Conservation (phyloP, 1,140 invertebrate genomes). For the Neoseiulus cucumeris region DNA sequence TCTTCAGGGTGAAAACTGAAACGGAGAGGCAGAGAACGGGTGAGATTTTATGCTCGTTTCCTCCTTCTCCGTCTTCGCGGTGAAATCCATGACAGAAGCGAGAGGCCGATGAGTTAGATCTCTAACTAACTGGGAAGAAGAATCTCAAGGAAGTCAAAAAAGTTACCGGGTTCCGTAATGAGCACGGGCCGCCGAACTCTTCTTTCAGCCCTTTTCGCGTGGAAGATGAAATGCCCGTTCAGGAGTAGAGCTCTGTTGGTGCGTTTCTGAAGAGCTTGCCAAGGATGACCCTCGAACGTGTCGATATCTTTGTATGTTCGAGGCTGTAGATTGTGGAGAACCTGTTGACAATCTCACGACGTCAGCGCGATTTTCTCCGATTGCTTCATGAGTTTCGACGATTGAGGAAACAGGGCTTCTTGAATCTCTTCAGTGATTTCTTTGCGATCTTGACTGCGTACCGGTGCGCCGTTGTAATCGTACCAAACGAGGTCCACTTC, state of each 20-base stretch:
- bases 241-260: not conserved
- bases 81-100: too few species aligned
- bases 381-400: too few species aligned
- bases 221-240: not conserved
- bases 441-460: not conserved
- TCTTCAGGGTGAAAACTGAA: too few species aligned
- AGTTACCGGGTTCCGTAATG: not conserved
- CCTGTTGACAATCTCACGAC: too few species aligned
- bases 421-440: too few species aligned
- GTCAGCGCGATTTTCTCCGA: too few species aligned
- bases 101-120: too few species aligned
- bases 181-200: not conserved
- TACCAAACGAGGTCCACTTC: not conserved
- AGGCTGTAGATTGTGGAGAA: not conserved
- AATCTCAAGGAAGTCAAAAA: not conserved
- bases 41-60: too few species aligned
- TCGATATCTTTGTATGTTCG: not conserved
- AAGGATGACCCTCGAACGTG: constrained; percentile 2
- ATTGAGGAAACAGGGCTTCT: too few species aligned
- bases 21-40: too few species aligned
- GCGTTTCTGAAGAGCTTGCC: not conserved
- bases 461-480: not conserved
- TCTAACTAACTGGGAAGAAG: too few species aligned
- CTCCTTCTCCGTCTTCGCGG: too few species aligned
- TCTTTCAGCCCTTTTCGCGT: not conserved